Percentiles rank a stretch among this genome's conserved stretches.
phyloP scores from a whole-genome alignment of 2,797 vertebrate genomes.

The Jordanella pulchra region DNA sequence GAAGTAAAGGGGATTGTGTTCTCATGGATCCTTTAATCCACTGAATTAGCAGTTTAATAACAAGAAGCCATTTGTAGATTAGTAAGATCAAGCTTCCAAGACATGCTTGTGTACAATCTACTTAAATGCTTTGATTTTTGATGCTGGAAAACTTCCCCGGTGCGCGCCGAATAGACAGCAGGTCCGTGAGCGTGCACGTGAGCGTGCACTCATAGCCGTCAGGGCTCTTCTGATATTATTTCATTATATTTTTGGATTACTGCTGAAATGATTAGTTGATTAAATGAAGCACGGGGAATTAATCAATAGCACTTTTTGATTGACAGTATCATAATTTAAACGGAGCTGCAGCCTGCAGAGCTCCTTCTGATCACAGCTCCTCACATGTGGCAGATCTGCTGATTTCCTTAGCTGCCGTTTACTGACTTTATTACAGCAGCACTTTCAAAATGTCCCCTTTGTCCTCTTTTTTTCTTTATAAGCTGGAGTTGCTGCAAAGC shows the following conservation, averaged over 20 bases:
- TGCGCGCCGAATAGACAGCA: slow-evolving; percentile 14
- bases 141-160: slow-evolving; percentile 52
- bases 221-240: slow-evolving; percentile 12
- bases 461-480: slow-evolving; percentile 3
- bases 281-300: slow-evolving; percentile 26
- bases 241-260: slow-evolving; percentile 35
- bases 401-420: slow-evolving; percentile 13
- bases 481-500: slow-evolving; percentile 9
- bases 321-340: slow-evolving; percentile 25
- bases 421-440: slow-evolving; percentile 9
- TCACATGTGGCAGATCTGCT: slow-evolving; percentile 13
- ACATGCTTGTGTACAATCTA: slow-evolving; percentile 78
- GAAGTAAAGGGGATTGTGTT: slow-evolving; percentile 78
- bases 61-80: slow-evolving; percentile 81
- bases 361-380: slow-evolving; percentile 14
- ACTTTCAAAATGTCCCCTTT: slow-evolving; percentile 5
- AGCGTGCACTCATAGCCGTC: slow-evolving; percentile 7
- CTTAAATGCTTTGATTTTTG: slow-evolving; percentile 75
- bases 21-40: slow-evolving; percentile 79
- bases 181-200: slow-evolving; percentile 8
- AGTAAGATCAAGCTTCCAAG: slow-evolving; percentile 75
- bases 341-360: slow-evolving; percentile 26
- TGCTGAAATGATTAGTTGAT: slow-evolving; percentile 17
- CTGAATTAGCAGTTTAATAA: slow-evolving; percentile 82
- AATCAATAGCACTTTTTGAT: slow-evolving; percentile 20